Conservation (phyloP, 2,797 vertebrate genomes). For the Cossypha polioptera region DNA sequence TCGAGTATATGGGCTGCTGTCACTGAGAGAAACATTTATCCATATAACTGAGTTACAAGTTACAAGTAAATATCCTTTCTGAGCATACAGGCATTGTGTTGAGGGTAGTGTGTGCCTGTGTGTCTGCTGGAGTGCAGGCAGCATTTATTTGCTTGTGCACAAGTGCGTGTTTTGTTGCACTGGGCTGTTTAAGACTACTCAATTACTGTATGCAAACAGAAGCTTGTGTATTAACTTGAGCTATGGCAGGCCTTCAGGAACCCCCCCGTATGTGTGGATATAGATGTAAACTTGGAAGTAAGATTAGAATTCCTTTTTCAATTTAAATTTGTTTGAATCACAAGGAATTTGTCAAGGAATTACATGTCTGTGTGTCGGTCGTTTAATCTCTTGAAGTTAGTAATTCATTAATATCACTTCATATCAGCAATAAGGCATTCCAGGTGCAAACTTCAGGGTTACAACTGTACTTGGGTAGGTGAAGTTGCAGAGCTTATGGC, state of each 20-base stretch:
- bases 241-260: not conserved
- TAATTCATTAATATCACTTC: not conserved
- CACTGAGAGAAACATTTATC: not conserved
- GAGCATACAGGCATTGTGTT: not conserved
- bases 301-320: not conserved
- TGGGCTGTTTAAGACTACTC: not conserved
- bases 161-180: not conserved
- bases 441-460: conserved; percentile 21
- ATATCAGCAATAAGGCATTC: conserved; percentile 38
- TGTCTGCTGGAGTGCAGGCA: not conserved
- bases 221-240: not conserved
- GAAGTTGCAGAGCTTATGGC: not conserved
- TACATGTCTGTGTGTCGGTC: not conserved
- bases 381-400: not conserved
- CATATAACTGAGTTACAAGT: not conserved
- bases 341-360: not conserved
- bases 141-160: not conserved
- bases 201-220: not conserved
- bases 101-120: not conserved
- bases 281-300: not conserved
- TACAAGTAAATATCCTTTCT: not conserved
- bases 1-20: not conserved
- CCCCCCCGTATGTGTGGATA: not conserved
- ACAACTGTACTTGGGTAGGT: not conserved
- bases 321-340: not conserved